Conservation (phyloP, 1,140 invertebrate genomes). For the Drosophila kikkawai region DNA sequence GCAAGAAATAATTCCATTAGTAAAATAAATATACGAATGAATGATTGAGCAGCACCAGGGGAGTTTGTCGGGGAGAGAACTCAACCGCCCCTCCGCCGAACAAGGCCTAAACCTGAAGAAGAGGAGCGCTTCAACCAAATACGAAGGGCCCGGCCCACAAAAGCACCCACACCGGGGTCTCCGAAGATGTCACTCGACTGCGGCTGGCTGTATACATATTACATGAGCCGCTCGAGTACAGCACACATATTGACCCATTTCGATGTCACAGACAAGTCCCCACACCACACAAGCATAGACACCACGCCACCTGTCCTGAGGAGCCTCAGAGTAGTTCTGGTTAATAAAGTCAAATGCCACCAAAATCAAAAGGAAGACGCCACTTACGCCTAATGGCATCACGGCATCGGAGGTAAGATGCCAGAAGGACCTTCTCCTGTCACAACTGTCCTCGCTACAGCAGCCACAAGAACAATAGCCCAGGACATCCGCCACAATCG, state of each 20-base stretch:
- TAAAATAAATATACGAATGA: conserved; percentile 80
- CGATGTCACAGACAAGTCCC: conserved; percentile 52
- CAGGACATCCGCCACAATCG: conserved; percentile 14
- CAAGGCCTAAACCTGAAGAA: conserved; percentile 41
- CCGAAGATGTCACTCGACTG: conserved; percentile 68
- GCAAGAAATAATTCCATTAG: conserved; percentile 79
- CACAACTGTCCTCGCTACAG: conserved; percentile 20
- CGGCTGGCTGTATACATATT: conserved; percentile 67
- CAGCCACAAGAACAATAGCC: conserved; percentile 37
- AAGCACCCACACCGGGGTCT: conserved; percentile 28
- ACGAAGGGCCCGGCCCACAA: conserved; percentile 32
- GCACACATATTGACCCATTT: conserved; percentile 70
- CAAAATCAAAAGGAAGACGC: conserved; percentile 82
- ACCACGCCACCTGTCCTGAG: conserved; percentile 26
- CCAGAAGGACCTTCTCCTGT: conserved; percentile 29
- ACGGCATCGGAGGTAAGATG: conserved; percentile 18
- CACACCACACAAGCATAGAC: conserved; percentile 13
- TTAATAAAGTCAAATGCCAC: conserved; percentile 83
- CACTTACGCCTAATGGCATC: conserved; percentile 81
- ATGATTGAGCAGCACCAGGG: conserved; percentile 68
- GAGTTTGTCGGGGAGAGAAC: conserved; percentile 22
- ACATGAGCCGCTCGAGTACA: conserved; percentile 58
- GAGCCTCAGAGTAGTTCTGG: conserved; percentile 48
- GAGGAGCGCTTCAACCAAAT: conserved; percentile 67
- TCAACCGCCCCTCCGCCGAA: conserved; percentile 1